phyloP scores from a whole-genome alignment of 2,113 vertebrate genomes.

The Penelope pileata region DNA sequence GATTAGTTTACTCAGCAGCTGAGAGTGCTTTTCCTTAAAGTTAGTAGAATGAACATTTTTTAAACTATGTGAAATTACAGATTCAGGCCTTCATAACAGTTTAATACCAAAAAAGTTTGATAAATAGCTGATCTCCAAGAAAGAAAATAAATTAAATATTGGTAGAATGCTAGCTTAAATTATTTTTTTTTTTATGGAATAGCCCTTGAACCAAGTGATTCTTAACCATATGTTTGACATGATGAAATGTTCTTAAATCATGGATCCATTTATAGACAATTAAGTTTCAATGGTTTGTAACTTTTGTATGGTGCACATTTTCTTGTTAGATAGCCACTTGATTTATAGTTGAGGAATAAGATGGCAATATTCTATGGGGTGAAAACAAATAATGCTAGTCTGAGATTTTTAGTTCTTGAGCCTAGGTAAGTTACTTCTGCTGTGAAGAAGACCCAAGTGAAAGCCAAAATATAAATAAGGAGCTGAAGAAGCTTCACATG shows the following conservation, averaged over 20 bases:
- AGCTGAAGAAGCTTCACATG: background rate
- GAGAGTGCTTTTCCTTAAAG: background rate
- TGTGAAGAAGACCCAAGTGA: background rate
- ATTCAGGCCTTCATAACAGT: background rate
- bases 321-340: background rate
- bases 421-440: background rate
- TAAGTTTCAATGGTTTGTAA: background rate
- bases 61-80: background rate
- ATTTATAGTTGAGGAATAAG: background rate
- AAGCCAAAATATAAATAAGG: background rate
- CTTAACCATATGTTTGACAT: background rate
- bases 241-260: background rate
- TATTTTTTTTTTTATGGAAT: background rate
- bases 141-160: background rate
- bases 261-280: background rate
- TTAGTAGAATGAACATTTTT: background rate
- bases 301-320: background rate
- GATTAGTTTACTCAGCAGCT: background rate
- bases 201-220: background rate
- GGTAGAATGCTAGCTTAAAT: background rate
- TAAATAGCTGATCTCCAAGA: background rate
- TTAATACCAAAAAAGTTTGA: background rate
- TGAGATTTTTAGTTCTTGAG: background rate
- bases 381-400: background rate
- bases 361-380: background rate